Conservation (phyloP, 2,113 vertebrate genomes). For the Sialia sialis region DNA sequence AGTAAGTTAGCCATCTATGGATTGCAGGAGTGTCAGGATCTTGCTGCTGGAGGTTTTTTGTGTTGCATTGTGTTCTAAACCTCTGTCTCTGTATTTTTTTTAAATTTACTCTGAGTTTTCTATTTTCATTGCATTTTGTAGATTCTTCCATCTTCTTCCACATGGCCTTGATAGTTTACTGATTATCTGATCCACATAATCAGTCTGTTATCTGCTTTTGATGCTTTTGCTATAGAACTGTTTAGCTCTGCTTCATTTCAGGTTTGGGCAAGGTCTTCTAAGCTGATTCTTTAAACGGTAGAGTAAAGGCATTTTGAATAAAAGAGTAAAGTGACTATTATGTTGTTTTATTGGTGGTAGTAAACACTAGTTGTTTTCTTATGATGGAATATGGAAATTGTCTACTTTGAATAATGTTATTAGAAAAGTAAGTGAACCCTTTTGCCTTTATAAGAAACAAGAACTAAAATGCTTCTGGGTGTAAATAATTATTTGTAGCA, state of each 20-base stretch:
- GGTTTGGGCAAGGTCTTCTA: background rate
- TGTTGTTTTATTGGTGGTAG: background rate
- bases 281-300: background rate
- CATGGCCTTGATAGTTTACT: accelerated
- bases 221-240: background rate
- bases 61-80: background rate
- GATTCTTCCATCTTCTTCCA: background rate
- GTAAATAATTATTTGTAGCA: slow-evolving; percentile 39
- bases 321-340: background rate
- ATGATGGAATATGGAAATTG: background rate
- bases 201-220: background rate
- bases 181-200: background rate
- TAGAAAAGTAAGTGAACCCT: background rate
- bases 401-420: background rate
- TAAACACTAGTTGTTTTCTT: background rate
- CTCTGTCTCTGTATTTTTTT: background rate
- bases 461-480: background rate
- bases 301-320: background rate
- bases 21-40: background rate
- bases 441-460: background rate
- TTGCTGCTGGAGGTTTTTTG: background rate
- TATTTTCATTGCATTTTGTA: background rate
- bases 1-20: background rate
- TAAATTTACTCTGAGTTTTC: background rate
- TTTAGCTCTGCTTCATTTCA: background rate